Conservation (phyloP, 30 jellyfish, hydroid and myxozoan species). For the Aurelia aurita complex sp. Pacific region DNA sequence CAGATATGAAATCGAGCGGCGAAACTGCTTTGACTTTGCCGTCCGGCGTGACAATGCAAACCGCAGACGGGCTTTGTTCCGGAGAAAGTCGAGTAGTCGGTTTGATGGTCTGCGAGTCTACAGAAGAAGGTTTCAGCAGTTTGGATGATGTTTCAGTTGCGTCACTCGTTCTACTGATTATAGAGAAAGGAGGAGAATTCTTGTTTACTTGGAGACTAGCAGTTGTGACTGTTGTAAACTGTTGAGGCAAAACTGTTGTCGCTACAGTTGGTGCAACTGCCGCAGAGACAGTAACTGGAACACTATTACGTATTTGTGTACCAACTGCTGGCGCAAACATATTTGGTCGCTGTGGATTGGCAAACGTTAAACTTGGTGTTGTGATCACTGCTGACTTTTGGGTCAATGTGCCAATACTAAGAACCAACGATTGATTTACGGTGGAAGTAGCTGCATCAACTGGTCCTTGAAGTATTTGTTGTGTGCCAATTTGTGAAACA, state of each 20-base stretch:
- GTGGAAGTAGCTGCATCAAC: background rate
- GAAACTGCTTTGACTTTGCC: constrained; percentile 65
- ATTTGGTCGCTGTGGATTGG: background rate
- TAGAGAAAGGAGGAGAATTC: constrained; percentile 2
- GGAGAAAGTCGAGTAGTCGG: background rate
- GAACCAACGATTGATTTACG: no score
- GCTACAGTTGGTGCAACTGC: background rate
- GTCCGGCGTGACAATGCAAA: constrained; percentile 57
- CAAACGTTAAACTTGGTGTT: background rate
- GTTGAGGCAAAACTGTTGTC: background rate
- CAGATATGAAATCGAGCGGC: constrained; percentile 18
- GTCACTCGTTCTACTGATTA: background rate
- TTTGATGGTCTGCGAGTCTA: background rate
- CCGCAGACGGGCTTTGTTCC: constrained; percentile 16
- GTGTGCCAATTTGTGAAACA: background rate
- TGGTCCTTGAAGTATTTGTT: background rate
- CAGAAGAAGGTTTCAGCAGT: background rate
- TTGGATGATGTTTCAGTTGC: background rate
- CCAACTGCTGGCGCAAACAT: no score
- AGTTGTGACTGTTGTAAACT: background rate
- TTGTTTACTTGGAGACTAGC: background rate
- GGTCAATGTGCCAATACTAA: no score
- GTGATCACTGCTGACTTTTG: background rate
- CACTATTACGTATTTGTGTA: no score
- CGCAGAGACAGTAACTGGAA: no score